phyloP scores from a whole-genome alignment of 2,888 invertebrate genomes.

The Lysandra coridon region DNA sequence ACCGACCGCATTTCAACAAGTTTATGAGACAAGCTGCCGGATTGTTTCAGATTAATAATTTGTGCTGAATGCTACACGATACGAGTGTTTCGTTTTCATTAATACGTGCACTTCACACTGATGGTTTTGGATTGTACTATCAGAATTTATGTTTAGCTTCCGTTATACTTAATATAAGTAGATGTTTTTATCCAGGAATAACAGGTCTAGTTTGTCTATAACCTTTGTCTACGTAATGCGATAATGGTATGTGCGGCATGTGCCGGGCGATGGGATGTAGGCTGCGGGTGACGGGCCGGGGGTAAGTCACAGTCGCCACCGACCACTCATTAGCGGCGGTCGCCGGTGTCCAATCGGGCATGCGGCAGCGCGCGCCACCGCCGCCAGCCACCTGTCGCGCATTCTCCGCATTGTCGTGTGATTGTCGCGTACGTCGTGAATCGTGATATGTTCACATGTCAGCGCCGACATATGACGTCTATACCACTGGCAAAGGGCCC shows the following conservation, averaged over 20 bases:
- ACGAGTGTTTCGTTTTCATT: not conserved
- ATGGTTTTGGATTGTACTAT: not conserved
- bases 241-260: conserved; percentile 5
- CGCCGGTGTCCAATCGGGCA: conserved; percentile 7
- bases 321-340: not conserved
- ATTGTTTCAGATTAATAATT: not conserved
- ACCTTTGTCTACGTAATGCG: not conserved
- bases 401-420: not conserved
- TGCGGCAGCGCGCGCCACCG: not conserved
- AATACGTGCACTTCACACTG: not conserved
- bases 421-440: not conserved
- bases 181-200: not conserved
- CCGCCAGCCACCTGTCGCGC: not conserved
- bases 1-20: not conserved
- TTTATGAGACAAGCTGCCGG: not conserved
- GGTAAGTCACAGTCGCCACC: not conserved
- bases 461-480: not conserved
- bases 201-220: not conserved
- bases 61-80: not conserved
- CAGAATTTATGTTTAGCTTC: not conserved
- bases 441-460: not conserved
- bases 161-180: no score
- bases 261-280: not conserved
- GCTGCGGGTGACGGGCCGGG: not conserved
- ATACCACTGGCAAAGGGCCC: no score